Evolutionary conservation across 2,113 vertebrate genomes (phyloP).

Genomic region (Oncorhynchus keta): DNA sequence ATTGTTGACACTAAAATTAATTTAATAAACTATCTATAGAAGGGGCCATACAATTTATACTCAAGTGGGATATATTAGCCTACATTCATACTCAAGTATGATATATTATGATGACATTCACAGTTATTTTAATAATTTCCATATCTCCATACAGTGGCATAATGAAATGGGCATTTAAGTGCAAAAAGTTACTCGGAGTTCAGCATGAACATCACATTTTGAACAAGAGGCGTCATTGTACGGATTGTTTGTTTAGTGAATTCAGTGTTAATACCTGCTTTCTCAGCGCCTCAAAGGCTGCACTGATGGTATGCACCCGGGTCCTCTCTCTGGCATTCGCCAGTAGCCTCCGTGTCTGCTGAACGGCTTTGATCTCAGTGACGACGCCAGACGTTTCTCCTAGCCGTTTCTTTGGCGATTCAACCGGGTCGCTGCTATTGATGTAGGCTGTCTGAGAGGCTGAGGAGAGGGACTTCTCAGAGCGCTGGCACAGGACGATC

Average conservation of each 20-base stretch:
- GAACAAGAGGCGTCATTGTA: neutral
- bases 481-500: conserved; percentile 63
- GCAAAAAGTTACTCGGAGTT: neutral
- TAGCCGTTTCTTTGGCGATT: conserved; percentile 73
- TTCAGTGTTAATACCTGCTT: conserved; percentile 82
- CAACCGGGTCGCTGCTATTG: conserved; percentile 56
- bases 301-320: conserved; percentile 95
- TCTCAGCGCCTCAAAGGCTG: conserved; percentile 91
- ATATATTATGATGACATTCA: too few relatives aligned
- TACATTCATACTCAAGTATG: too few relatives aligned
- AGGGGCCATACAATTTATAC: too few relatives aligned
- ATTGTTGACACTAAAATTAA: too few relatives aligned
- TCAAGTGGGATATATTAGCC: too few relatives aligned
- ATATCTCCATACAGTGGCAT: too few relatives aligned
- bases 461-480: conserved; percentile 62
- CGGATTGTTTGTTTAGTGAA: neutral
- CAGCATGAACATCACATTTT: neutral
- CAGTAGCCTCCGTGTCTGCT: conserved; percentile 91
- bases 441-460: conserved; percentile 65
- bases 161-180: too few relatives aligned
- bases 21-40: too few relatives aligned
- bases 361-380: conserved; percentile 90
- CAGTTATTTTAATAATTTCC: too few relatives aligned
- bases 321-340: conserved; percentile 93
- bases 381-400: conserved; percentile 67